Base-by-base conservation (phyloP, 2,113 vertebrate genomes). In the Ctenodactylus gundi region DNA sequence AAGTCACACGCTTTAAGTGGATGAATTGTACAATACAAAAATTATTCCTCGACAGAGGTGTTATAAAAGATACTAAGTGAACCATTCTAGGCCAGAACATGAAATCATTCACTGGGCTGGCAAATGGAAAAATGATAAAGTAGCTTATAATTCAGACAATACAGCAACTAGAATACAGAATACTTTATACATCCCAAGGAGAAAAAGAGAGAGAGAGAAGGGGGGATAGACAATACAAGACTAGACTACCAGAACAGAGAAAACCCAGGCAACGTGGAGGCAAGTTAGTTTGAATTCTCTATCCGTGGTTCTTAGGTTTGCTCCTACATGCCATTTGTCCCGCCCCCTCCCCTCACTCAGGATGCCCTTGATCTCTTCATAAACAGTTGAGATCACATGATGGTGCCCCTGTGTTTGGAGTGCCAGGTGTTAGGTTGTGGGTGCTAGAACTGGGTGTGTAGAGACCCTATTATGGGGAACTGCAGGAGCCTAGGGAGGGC, bases 341-440 rank as follows among this genome's bases (percentile, higher is more conserved):
- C 86, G 68, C 41, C 57, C 60, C 67, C 60, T 96, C 78, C 53
- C 49, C 34, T 95, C 84, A 91, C 86, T 62, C 95, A 96, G 96
- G 93, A 95, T 96, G 93, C 55, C 96, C 95, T 97, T 97, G 96
- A 97, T 97, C 94, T 97, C 76, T 91, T 94, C 81, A 87, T 94
- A 96, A 97, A 96, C 96, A 96, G 29, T 91, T 46, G 62, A 96
- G 64, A 89, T 96, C 93, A 96, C 64, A 91, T 76, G 93, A 91
- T 76, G 93, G 84, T 72, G 34, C 64, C 76, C n/a, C 55, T 65
- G 34, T 78, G 85, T 92, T 83, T 68, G 41, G 67, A 85, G 78
- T 46, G 44, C 87, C 90, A 96, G 90, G 64, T 94, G 91, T 93
- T 86, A 68, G 14, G n/a, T 64, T 96, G 46, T 2, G 58, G 44